phyloP scores from a whole-genome alignment of 2,797 vertebrate genomes.

The Myioborus miniatus region DNA sequence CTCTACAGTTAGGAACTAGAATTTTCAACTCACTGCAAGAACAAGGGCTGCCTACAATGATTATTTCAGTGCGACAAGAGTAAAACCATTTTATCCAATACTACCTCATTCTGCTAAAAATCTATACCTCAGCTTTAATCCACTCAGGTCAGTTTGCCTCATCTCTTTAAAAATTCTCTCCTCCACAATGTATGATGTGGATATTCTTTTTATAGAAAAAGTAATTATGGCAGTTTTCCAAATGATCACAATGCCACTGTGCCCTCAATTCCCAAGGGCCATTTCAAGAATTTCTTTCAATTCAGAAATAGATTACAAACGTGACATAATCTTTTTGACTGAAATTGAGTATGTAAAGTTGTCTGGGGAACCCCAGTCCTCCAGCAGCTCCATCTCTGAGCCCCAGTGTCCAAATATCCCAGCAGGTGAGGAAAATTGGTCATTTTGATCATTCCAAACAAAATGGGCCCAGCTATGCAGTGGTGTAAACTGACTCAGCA shows the following conservation, averaged over 20 bases:
- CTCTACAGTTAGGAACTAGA: neutral
- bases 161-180: neutral
- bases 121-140: neutral
- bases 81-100: neutral
- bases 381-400: neutral
- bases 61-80: neutral
- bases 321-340: neutral
- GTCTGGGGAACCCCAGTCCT: neutral
- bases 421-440: neutral
- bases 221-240: constrained; percentile 46
- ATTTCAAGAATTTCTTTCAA: constrained; percentile 7
- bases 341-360: constrained; percentile 21
- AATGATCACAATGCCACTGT: neutral
- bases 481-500: neutral
- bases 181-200: neutral
- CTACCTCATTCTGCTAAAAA: neutral
- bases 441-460: neutral
- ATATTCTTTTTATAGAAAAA: constrained; percentile 23
- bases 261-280: neutral
- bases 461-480: neutral
- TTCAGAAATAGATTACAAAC: constrained; percentile 4
- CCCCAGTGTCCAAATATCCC: neutral
- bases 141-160: neutral
- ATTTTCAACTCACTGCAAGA: neutral
- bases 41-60: neutral